Evolutionary conservation across 2,797 vertebrate species (phyloP).

Genomic region (Sandelia bainsii): DNA sequence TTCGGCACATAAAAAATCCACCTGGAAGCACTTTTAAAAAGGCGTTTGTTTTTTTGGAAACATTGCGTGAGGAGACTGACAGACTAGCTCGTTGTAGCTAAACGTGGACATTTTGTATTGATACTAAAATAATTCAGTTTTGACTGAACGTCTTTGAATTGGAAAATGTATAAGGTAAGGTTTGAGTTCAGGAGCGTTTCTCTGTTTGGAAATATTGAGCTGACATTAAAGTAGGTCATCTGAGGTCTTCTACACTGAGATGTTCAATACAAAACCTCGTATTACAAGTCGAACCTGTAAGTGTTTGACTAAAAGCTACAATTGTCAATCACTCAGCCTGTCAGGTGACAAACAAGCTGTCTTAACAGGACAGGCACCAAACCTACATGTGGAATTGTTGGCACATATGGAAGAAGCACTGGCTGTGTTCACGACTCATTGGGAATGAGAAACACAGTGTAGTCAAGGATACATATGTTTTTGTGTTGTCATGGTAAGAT

Average conservation of each 20-base stretch:
- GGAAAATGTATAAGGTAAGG: neutral
- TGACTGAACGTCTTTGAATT: neutral
- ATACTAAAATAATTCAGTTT: rapidly evolving
- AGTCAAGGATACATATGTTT: neutral
- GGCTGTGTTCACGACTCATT: neutral
- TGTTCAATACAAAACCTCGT: no score
- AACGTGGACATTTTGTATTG: neutral
- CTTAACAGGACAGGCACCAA: neutral
- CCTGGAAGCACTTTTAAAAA: neutral
- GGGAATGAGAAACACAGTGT: neutral
- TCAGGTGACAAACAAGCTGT: neutral
- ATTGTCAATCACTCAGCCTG: no score
- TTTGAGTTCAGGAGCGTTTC: rapidly evolving
- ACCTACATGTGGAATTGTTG: no score
- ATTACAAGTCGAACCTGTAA: neutral
- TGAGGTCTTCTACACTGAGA: neutral
- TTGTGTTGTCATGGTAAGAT: neutral
- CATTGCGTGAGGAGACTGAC: neutral
- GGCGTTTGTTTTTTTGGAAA: neutral
- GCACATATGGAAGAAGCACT: no score
- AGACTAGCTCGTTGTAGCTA: no score
- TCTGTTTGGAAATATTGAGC: neutral
- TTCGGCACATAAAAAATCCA: conserved; percentile 12
- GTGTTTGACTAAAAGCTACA: no score
- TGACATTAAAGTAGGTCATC: neutral